Evolutionary conservation across 1,140 invertebrate genomes (phyloP).

Genomic region (Bombus confusus): DNA sequence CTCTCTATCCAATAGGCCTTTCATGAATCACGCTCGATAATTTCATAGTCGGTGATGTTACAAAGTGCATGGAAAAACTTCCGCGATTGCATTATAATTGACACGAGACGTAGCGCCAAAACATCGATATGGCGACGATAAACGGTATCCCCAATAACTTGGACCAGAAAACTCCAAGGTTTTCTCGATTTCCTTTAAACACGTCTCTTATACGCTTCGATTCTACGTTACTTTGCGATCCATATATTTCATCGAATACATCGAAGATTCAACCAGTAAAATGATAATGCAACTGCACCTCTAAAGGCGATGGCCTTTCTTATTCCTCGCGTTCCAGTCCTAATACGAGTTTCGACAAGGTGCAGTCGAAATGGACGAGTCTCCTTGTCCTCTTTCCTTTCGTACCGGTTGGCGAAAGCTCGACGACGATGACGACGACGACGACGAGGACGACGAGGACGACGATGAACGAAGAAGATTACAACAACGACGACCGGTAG

Average conservation of each 20-base stretch:
- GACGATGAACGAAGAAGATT: neutral
- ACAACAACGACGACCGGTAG: neutral
- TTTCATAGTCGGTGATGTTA: neutral
- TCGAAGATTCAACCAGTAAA: no score
- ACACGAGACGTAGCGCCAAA: neutral
- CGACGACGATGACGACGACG: neutral
- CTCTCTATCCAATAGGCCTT: neutral
- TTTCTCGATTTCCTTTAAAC: neutral
- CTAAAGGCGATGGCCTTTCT: conserved; percentile 16
- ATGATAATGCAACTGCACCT: neutral
- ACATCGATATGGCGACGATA: neutral
- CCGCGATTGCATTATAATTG: neutral
- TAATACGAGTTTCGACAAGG: conserved; percentile 15
- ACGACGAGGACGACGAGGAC: neutral
- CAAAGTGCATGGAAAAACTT: conserved; percentile 11
- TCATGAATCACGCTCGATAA: neutral
- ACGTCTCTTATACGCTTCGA: no score
- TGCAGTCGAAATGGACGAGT: neutral
- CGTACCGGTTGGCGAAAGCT: no score
- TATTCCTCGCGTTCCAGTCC: conserved; percentile 27
- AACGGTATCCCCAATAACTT: neutral
- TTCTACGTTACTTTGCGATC: neutral
- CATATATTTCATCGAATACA: neutral
- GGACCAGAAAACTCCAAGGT: neutral
- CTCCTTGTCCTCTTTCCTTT: neutral